Conservation (phyloP, 2,113 vertebrate genomes). For the Plestiodon gilberti region DNA sequence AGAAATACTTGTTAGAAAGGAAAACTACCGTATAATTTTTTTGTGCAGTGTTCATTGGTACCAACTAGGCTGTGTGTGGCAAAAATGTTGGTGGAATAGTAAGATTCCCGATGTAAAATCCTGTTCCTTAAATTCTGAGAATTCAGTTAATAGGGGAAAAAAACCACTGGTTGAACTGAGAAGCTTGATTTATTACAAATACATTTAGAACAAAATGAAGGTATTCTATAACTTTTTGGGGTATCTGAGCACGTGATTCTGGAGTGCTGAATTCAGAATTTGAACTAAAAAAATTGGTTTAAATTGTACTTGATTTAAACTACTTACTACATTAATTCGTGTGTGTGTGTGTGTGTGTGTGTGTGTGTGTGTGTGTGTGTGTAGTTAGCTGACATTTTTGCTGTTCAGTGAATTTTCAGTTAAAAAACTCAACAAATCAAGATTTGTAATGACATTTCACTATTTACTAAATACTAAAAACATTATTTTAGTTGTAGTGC, state of each 20-base stretch:
- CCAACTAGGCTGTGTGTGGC: not conserved
- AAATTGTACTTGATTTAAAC: not conserved
- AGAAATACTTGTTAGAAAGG: not conserved
- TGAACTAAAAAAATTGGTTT: not conserved
- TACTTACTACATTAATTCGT: not conserved
- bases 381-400: not conserved
- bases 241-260: not conserved
- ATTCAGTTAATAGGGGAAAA: not conserved
- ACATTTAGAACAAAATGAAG: not conserved
- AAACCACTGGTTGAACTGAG: not conserved
- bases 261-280: not conserved
- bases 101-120: not conserved
- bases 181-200: not conserved
- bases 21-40: not conserved
- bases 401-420: not conserved
- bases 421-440: not conserved
- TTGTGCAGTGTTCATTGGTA: not conserved
- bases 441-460: not conserved
- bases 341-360: no score
- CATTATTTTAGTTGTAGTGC: not conserved
- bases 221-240: not conserved
- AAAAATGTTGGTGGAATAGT: not conserved
- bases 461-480: no score
- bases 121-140: not conserved
- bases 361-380: no score